Conservation (phyloP, 2,113 vertebrate genomes). For the Macroglossus sobrinus region DNA sequence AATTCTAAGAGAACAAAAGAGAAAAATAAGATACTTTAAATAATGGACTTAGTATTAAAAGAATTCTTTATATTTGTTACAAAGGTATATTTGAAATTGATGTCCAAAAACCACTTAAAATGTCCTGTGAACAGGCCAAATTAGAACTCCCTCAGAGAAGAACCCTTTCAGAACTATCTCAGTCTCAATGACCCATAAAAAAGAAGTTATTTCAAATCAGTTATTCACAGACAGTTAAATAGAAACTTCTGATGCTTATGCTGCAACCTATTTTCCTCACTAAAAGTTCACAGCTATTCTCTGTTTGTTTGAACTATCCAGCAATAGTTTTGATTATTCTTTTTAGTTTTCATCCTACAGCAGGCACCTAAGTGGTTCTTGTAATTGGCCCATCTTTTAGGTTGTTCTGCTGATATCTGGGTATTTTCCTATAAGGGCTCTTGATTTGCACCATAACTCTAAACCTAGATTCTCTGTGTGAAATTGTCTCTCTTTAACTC, state of each 20-base stretch:
- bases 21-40: background rate
- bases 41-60: background rate
- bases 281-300: slow-evolving; percentile 25
- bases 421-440: background rate
- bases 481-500: background rate
- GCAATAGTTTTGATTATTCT: background rate
- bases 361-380: background rate
- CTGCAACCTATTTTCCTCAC: slow-evolving; percentile 26
- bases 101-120: slow-evolving; percentile 16
- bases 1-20: background rate
- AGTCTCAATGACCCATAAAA: slow-evolving; percentile 19
- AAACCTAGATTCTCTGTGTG: background rate
- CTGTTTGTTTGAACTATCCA: background rate
- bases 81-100: background rate
- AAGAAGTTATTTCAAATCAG: slow-evolving; percentile 32
- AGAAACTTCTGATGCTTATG: slow-evolving; percentile 37
- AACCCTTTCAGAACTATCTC: background rate
- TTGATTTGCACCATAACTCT: background rate
- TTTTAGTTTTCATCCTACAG: background rate
- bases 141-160: background rate
- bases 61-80: background rate
- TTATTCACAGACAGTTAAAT: slow-evolving; percentile 39
- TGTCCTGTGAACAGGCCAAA: background rate
- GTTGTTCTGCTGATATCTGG: background rate
- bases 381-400: background rate